Evolutionary conservation across 2,888 invertebrate species (phyloP), one percentile per base, ranked within the genome.

Genomic region (Dione vanillae): DNA sequence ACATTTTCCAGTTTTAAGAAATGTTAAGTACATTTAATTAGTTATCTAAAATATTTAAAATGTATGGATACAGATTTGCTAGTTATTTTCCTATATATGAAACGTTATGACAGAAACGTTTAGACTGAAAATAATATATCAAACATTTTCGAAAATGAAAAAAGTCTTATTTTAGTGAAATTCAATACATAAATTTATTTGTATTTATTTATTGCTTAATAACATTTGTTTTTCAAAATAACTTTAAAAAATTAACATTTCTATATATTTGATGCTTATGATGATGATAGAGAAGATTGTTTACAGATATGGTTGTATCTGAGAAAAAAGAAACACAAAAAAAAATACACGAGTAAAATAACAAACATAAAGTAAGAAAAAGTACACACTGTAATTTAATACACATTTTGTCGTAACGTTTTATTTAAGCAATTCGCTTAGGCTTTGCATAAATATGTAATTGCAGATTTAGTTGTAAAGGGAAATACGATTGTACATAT

Each of bases 1-100:
- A 27, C 45, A 3, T 64, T 49, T 49, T 64, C 49, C 40, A 62
- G 35, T 68, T 71, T 71, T 71, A 27, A 68, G 58, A 68, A 65
- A 59, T 41, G 49, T 68, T 58, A 41, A 68, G 68, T 65, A 9
- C 65, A 68, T 67, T 62, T 64, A 49, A 47, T 49, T 64, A 35
- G 27, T n/a, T 27, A 61, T 61, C n/a, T n/a, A 61, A 27, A 27
- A 27, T 27, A 61, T 45, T 61, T 61, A 27, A 35, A 61, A 27
- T 43, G 43, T 45, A 2, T 43, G 0, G 27, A 61, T 45, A 16
- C 54, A 37, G 35, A 37, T 54, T 56, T 12, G 11, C n/a, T 45
- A n/a, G 3, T 35, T 45, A n/a, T 61, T 45, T 61, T 61, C 43
- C 20, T 43, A 20, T 41, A 35, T 59, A 10, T 43, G 41, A 20